A percentile compares a stretch with the other conserved stretches of the same genome.
Conservation (phyloP, 1,140 invertebrate species). For the Drosophila leontia region DNA sequence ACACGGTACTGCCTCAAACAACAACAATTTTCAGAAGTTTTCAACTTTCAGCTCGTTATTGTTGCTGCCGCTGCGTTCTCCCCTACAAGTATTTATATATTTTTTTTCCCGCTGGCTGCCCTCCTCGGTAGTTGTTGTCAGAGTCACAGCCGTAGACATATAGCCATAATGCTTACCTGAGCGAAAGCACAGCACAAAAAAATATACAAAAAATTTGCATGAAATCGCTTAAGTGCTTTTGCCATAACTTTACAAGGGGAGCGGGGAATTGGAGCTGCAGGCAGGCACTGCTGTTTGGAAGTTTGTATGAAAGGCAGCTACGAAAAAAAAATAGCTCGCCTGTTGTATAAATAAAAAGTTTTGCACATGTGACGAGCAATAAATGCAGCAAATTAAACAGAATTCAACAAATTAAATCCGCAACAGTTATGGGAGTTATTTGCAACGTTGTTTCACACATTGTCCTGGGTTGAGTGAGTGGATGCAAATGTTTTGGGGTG, state of each 20-base stretch:
- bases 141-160: constrained; percentile 61
- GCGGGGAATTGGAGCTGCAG: constrained; percentile 5
- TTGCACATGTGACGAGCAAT: constrained; percentile 56
- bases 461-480: neutral
- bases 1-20: constrained; percentile 15
- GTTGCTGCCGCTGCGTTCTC: constrained; percentile 11
- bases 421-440: constrained; percentile 24
- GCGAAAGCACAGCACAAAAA: constrained; percentile 58
- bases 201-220: constrained; percentile 65
- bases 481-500: neutral
- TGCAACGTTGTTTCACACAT: constrained; percentile 20
- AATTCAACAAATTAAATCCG: constrained; percentile 71
- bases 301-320: constrained; percentile 38
- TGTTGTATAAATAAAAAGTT: constrained; percentile 51
- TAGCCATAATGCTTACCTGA: constrained; percentile 81
- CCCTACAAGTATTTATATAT: constrained; percentile 41
- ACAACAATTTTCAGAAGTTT: constrained; percentile 51
- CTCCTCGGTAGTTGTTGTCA: constrained; percentile 45
- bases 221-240: constrained; percentile 79
- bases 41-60: constrained; percentile 50
- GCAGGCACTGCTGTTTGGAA: constrained; percentile 23
- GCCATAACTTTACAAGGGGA: constrained; percentile 58
- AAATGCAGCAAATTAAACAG: constrained; percentile 71
- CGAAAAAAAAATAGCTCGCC: constrained; percentile 37
- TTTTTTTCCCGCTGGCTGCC: constrained; percentile 24